These are phyloP conservation scores for Cheiracanthium punctorium DNA, from an alignment of 2,888 invertebrate species.

Conservation along the genomic window DNA sequence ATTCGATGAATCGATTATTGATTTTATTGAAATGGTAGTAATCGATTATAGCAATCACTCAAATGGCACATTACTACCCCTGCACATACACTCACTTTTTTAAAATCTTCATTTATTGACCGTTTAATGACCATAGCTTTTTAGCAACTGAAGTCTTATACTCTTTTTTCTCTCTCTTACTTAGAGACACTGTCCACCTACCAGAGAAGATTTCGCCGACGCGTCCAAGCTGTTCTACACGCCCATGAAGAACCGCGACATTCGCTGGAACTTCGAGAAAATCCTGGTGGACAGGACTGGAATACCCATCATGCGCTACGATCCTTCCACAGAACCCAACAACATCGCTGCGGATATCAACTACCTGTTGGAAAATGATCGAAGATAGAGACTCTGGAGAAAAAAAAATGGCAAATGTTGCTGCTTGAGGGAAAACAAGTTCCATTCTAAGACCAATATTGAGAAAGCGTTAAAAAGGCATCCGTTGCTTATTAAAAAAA, in stretches of 20 bases:
- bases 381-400: neutral
- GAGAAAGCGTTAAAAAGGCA: too few relatives aligned
- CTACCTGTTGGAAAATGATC: neutral
- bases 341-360: slow-evolving; percentile 48
- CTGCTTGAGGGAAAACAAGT: too few relatives aligned
- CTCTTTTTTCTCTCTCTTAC: neutral
- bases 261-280: slow-evolving; percentile 69
- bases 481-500: too few relatives aligned
- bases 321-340: slow-evolving; percentile 49
- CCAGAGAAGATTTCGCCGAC: slow-evolving; percentile 35
- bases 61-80: too few relatives aligned
- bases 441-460: too few relatives aligned
- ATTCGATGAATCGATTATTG: too few relatives aligned
- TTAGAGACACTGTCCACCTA: slow-evolving; percentile 23
- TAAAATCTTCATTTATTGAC: too few relatives aligned
- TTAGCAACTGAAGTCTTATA: neutral
- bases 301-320: slow-evolving; percentile 55
- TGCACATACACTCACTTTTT: too few relatives aligned
- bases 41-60: too few relatives aligned
- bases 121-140: neutral
- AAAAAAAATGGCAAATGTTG: too few relatives aligned
- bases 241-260: slow-evolving; percentile 49
- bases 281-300: slow-evolving; percentile 45
- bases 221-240: slow-evolving; percentile 53
- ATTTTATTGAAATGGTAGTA: too few relatives aligned